Percentiles rank a stretch among this genome's conserved stretches.
phyloP scores from a whole-genome alignment of 2,797 vertebrate species.

The Iguana delicatissima region DNA sequence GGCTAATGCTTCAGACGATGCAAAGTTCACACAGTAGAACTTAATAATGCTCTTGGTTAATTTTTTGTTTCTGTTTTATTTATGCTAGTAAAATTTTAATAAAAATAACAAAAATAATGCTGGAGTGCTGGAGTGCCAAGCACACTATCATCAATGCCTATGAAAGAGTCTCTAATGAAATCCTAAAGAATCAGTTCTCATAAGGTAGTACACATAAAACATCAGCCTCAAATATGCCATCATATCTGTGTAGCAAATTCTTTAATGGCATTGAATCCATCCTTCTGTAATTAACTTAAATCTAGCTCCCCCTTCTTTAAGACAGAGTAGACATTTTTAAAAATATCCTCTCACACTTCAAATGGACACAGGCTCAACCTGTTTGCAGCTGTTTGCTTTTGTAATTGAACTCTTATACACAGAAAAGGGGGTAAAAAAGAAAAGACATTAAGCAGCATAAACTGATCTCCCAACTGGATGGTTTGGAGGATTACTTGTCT shows the following conservation, averaged over 20 bases:
- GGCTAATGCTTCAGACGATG: neutral
- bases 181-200: neutral
- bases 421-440: constrained; percentile 39
- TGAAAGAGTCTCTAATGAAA: neutral
- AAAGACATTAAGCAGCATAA: constrained; percentile 58
- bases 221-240: neutral
- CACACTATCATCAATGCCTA: neutral
- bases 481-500: constrained; percentile 60
- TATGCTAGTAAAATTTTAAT: no score
- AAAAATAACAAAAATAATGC: no score
- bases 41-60: neutral
- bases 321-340: neutral
- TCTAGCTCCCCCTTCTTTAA: neutral
- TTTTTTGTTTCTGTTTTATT: no score
- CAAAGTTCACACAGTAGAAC: neutral
- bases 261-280: neutral
- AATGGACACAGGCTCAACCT: constrained; percentile 35
- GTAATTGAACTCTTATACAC: constrained; percentile 57
- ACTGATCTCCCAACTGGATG: constrained; percentile 51
- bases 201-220: neutral
- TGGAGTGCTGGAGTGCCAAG: neutral
- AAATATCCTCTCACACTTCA: constrained; percentile 29
- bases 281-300: constrained; percentile 33
- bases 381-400: constrained; percentile 61
- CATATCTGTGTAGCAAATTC: neutral